These are phyloP conservation scores for Dipodomys merriami DNA, from an alignment of 2,113 vertebrate genomes.

Conservation along the genomic window DNA sequence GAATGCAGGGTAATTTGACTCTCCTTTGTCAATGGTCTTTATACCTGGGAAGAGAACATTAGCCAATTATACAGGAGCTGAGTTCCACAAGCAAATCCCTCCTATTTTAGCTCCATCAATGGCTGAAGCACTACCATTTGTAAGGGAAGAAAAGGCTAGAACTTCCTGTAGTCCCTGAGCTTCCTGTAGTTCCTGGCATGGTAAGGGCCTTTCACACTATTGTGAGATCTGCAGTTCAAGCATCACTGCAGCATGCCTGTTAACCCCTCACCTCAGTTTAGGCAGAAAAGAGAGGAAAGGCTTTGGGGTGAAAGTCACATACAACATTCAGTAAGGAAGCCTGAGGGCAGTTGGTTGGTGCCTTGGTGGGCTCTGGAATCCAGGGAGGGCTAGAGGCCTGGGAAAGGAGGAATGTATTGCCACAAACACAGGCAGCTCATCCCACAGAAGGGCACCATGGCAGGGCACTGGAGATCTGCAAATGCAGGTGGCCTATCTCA, in stretches of 20 bases:
- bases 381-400: too few relatives aligned
- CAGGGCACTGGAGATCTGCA: not conserved
- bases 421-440: too few relatives aligned
- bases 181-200: slow-evolving; percentile 68
- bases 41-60: not conserved
- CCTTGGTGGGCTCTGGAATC: not conserved
- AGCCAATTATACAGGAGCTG: not conserved
- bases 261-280: slow-evolving; percentile 73
- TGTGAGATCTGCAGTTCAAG: slow-evolving; percentile 71
- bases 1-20: not conserved
- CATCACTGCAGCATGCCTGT: slow-evolving; percentile 74
- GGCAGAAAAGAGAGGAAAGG: not conserved
- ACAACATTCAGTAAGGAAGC: not conserved
- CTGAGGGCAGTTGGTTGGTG: fast-evolving
- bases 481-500: not conserved
- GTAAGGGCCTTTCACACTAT: slow-evolving; percentile 52
- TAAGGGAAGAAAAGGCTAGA: slow-evolving; percentile 63
- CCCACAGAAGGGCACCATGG: not conserved
- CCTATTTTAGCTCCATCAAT: not conserved
- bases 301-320: slow-evolving; percentile 28
- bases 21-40: slow-evolving; percentile 55
- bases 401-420: not conserved
- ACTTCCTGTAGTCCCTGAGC: slow-evolving; percentile 74
- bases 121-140: not conserved
- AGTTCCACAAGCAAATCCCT: not conserved